Conservation (phyloP, 2,113 vertebrate species). For the Delphinus delphis region DNA sequence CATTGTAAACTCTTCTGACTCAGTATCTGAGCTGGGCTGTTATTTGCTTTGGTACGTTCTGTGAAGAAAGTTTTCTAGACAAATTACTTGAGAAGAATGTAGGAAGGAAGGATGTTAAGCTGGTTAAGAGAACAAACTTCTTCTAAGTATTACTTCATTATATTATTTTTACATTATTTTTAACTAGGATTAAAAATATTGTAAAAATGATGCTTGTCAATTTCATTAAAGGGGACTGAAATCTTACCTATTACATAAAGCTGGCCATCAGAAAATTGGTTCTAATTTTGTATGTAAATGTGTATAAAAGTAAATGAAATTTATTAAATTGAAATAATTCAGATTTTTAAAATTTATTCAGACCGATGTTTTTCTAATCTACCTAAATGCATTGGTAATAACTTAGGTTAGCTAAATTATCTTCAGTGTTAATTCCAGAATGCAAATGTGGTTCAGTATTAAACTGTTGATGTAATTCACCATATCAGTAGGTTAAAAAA, state of each 20-base stretch:
- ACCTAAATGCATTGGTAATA: too few relatives aligned
- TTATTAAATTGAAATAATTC: neutral
- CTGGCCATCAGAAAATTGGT: neutral
- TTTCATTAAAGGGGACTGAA: neutral
- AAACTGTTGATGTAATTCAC: neutral
- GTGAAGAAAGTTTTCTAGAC: neutral
- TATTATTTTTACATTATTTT: neutral
- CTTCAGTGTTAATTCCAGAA: neutral
- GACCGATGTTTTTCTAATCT: neutral
- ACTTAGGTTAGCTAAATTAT: neutral
- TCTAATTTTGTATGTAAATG: neutral
- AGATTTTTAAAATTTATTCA: neutral
- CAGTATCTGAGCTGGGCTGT: neutral
- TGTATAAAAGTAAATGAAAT: neutral
- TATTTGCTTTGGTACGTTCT: neutral
- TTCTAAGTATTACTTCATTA: neutral
- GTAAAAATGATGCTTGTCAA: neutral
- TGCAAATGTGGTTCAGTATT: neutral
- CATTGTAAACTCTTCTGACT: neutral
- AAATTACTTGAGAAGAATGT: neutral
- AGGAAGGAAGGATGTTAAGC: neutral
- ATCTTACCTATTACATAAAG: neutral
- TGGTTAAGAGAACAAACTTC: neutral
- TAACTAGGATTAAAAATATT: neutral
- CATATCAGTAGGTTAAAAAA: neutral